Evolutionary conservation across 2,888 invertebrate species (phyloP).

Genomic region (Cephalotes varians): DNA sequence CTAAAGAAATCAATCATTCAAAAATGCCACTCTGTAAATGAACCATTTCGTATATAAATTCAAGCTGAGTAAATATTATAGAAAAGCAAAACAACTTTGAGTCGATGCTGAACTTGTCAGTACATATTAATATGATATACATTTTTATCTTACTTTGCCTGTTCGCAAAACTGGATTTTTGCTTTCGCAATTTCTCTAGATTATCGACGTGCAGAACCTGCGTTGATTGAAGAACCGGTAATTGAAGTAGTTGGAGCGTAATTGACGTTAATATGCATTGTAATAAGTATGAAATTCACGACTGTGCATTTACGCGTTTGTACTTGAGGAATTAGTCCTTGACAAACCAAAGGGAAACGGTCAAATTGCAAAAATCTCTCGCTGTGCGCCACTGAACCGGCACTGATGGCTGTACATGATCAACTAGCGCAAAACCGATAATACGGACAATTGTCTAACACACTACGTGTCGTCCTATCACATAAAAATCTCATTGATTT

Average conservation of each 20-base stretch:
- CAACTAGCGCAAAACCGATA: conserved; percentile 16
- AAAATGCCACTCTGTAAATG: conserved; percentile 37
- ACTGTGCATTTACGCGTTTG: conserved; percentile 9
- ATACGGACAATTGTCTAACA: conserved; percentile 36
- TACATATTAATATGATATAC: not conserved
- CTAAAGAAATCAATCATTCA: conserved; percentile 28
- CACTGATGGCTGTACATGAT: conserved; percentile 57
- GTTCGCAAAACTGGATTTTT: not conserved
- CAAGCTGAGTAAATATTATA: not conserved
- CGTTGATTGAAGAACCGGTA: not conserved
- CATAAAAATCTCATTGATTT: conserved; percentile 16
- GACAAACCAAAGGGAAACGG: conserved; percentile 72
- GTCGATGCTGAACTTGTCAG: not conserved
- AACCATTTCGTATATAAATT: not conserved
- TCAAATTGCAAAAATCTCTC: conserved; percentile 71
- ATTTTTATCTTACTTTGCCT: not conserved
- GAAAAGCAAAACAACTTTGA: not conserved
- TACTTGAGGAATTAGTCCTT: conserved; percentile 72
- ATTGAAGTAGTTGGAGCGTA: conserved; percentile 12
- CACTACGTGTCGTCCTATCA: not conserved
- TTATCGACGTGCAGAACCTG: not conserved
- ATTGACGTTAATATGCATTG: conserved; percentile 8
- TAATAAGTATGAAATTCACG: not conserved
- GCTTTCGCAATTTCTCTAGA: not conserved
- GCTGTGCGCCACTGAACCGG: conserved; percentile 73